A percentile compares a stretch with the other conserved stretches of the same genome.
Conservation (phyloP, 2,113 vertebrate species). For the Semnornis frantzii region DNA sequence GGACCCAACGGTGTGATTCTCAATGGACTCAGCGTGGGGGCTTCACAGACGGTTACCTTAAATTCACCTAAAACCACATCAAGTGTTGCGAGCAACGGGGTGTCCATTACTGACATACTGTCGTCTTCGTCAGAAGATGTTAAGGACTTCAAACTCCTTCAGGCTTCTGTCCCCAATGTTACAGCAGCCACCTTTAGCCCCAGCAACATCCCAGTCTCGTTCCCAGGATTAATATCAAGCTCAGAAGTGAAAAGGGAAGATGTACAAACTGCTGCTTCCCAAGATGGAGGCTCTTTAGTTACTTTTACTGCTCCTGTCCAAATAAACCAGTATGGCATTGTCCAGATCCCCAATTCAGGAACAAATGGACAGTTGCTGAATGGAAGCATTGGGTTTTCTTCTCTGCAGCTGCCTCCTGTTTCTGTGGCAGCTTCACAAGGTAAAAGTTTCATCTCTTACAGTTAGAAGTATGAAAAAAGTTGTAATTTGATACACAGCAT, state of each 20-base stretch:
- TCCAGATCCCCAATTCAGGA: conserved; percentile 90
- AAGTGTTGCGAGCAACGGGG: conserved; percentile 79
- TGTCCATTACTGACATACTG: conserved; percentile 85
- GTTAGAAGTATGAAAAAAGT: background rate
- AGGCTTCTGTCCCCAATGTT: conserved; percentile 78
- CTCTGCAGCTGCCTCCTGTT: conserved; percentile 89
- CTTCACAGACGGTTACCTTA: conserved; percentile 86
- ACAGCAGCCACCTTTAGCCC: conserved; percentile 79
- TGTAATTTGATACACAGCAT: background rate
- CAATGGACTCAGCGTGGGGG: conserved; percentile 91
- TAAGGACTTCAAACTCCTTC: conserved; percentile 87
- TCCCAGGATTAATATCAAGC: conserved; percentile 84
- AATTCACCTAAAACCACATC: conserved; percentile 84
- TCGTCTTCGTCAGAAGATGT: conserved; percentile 82
- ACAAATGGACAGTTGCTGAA: conserved; percentile 85
- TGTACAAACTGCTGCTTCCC: conserved; percentile 83
- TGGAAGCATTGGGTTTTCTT: conserved; percentile 89
- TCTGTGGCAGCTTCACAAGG: conserved; percentile 88
- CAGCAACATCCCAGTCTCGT: conserved; percentile 75
- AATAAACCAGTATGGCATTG: conserved; percentile 93
- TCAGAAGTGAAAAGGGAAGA: conserved; percentile 90
- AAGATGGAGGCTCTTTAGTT: conserved; percentile 88
- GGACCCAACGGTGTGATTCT: conserved; percentile 92
- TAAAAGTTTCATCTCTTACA: conserved; percentile 71
- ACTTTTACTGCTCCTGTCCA: conserved; percentile 92